Evolutionary conservation across 2,797 vertebrate species (phyloP), one percentile per base, ranked within the genome.

Genomic region (Ctenopoma kingsleyae): DNA sequence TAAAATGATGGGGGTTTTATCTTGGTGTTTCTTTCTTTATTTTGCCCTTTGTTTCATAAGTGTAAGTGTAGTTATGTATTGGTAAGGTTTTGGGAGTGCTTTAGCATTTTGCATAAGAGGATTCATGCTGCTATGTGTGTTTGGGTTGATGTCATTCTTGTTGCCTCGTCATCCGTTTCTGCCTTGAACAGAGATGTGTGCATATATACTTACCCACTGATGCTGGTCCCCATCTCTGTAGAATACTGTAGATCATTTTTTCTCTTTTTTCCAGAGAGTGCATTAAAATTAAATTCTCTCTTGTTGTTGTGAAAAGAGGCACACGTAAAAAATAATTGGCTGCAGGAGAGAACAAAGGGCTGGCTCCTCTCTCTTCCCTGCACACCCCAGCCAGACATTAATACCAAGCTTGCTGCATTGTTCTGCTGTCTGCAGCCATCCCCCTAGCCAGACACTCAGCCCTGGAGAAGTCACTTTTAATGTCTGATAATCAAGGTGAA

Each of bases 401-500:
- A 95, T 95, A 94, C 91, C 80, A 91, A 93, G 91, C 92, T 84
- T 92, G 92, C 94, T 92, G 92, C 95, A 96, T 96, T 97, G 95
- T 95, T 96, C 95, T 95, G 94, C 95, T 95, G 96, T 96, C 96
- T 97, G 95, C 94, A 95, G 95, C 94, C 95, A 93, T 95, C 94
- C 95, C 94, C 93, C 95, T 94, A 95, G 95, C 95, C 95, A 97
- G 96, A 96, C 96, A 96, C 95, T 95, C 96, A 94, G 96, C 93
- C 92, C 93, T 87, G 94, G 94, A 96, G 94, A 95, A 96, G 94
- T 96, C 95, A 95, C 94, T 95, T 96, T 95, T 96, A 96, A 96
- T 96, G 96, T 96, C 96, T 97, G 95, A 95, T 96, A 96, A 97
- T 96, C 96, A 96, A 96, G 96, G 96, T 96, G 96, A 96, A 96